These are phyloP conservation scores for Ceratosolen fusciceps DNA, from an alignment of 1,140 invertebrate genomes.

Conservation along the genomic window DNA sequence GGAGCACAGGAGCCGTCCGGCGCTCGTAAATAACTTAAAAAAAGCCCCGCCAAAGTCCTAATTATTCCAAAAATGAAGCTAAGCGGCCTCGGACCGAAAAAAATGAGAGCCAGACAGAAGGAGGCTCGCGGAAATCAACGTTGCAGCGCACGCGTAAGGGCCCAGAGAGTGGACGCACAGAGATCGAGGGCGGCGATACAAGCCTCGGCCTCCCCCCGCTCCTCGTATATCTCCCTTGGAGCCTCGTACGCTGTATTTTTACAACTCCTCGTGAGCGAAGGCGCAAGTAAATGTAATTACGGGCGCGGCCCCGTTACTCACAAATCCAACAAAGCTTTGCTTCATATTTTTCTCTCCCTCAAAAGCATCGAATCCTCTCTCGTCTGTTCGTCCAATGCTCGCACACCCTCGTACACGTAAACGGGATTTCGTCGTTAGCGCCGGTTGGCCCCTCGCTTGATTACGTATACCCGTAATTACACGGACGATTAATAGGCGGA, in stretches of 20 bases:
- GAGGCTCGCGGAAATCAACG: conserved; percentile 9
- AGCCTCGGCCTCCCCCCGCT: too few species aligned
- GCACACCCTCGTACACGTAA: too few species aligned
- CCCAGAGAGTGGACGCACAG: not conserved
- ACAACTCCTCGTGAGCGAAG: not conserved
- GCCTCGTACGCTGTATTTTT: not conserved
- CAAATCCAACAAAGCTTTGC: too few species aligned
- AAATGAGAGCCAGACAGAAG: not conserved
- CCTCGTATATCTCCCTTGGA: conserved; percentile 21
- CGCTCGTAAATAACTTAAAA: conserved; percentile 14
- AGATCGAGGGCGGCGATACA: conserved; percentile 8
- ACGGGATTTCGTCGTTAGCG: not conserved
- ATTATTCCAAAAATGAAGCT: conserved; percentile 19
- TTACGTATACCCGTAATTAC: not conserved
- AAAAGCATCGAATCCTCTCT: too few species aligned
- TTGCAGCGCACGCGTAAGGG: not conserved
- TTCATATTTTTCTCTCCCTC: too few species aligned
- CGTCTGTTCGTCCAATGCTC: too few species aligned
- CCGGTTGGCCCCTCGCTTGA: not conserved
- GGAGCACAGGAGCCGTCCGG: not conserved
- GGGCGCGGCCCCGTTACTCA: not conserved
- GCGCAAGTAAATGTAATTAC: conserved; percentile 27
- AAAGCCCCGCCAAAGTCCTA: conserved; percentile 15
- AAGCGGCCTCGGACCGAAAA: not conserved
- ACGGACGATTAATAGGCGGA: not conserved